These are phyloP conservation scores for Proteles cristata DNA, from an alignment of 2,113 vertebrate genomes.

Conservation along the genomic window DNA sequence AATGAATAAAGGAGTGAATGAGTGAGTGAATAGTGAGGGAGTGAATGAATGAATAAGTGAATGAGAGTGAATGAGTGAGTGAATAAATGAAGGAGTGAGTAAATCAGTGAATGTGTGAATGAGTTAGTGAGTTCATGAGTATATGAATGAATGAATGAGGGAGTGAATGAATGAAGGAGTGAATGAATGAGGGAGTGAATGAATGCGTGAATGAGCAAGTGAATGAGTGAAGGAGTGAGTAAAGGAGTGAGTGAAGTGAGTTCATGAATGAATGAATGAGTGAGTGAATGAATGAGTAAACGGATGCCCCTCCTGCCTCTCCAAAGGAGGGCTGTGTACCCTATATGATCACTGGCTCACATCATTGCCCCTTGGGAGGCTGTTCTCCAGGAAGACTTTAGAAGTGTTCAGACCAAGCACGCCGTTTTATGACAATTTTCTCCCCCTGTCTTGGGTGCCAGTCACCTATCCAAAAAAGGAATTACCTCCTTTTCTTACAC, in stretches of 20 bases:
- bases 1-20: no score
- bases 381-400: neutral
- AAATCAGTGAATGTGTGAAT: neutral
- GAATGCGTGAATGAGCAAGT: no score
- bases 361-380: neutral
- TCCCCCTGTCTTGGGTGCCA: neutral
- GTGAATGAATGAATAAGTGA: no score
- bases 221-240: no score
- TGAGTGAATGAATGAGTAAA: no score
- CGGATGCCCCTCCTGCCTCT: neutral
- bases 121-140: neutral
- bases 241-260: no score
- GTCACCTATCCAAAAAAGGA: neutral
- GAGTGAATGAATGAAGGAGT: neutral
- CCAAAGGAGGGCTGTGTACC: neutral
- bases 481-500: neutral
- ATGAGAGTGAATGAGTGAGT: no score
- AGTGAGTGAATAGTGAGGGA: no score
- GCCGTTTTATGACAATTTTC: neutral
- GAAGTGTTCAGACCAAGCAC: neutral
- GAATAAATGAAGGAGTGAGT: neutral
- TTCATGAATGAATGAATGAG: no score
- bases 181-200: no score
- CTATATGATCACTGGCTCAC: neutral
- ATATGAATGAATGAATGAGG: neutral